Conservation (phyloP, 92 coral and sea anemone species). For the Zoanthus sociatus region DNA sequence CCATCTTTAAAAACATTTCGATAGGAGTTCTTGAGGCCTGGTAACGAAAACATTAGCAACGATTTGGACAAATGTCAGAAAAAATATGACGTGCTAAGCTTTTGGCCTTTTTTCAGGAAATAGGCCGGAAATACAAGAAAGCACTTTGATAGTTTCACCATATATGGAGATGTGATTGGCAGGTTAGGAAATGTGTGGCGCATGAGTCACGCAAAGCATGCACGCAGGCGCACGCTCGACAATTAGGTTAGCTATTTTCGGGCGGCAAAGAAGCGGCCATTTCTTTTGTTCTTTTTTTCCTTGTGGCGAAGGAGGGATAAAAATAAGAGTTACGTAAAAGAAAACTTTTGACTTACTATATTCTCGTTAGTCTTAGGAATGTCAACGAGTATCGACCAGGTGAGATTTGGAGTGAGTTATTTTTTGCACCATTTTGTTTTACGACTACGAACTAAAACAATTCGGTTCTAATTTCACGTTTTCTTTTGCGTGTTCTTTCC, state of each 20-base stretch:
- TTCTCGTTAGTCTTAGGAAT: constrained; percentile 64
- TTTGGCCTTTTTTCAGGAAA: not conserved
- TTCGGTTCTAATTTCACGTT: constrained; percentile 67
- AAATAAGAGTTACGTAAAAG: constrained; percentile 22
- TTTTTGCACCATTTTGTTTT: constrained; percentile 32
- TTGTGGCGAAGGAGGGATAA: constrained; percentile 60
- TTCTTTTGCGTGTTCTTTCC: constrained; percentile 55
- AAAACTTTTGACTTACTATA: constrained; percentile 43
- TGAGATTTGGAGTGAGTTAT: constrained; percentile 40
- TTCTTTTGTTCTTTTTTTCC: constrained; percentile 87
- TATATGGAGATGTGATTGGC: constrained; percentile 89
- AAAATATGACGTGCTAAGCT: not conserved
- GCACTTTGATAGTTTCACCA: constrained; percentile 47
- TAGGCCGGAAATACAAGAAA: not conserved
- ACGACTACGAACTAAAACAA: not conserved
- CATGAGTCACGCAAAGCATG: constrained; percentile 98
- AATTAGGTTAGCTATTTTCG: constrained; percentile 46
- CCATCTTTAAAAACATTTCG: constrained; percentile 69
- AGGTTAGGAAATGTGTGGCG: constrained; percentile 84
- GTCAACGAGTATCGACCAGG: constrained; percentile 97
- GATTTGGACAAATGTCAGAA: not conserved
- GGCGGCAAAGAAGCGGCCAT: constrained; percentile 87
- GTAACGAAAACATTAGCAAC: constrained; percentile 12
- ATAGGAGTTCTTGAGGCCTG: not conserved
- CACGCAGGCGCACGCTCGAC: constrained; percentile 73